Base-by-base conservation (phyloP, 2,113 vertebrate genomes). In the Mionectes macconnelli region DNA sequence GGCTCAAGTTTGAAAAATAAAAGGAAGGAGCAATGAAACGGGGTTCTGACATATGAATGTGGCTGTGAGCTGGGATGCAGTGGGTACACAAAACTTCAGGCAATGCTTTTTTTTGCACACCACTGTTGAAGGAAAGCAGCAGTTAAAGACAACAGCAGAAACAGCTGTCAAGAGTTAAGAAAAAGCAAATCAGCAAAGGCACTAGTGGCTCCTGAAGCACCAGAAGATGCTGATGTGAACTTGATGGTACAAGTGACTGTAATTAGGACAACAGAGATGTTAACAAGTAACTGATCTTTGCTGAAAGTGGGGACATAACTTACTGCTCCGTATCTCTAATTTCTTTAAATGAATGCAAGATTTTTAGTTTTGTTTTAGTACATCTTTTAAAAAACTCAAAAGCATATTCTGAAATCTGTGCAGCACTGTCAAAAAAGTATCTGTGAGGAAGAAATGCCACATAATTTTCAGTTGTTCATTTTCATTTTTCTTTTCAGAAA, bases 401-500 rank as follows among this genome's bases (percentile, higher is more conserved):
- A 49, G 40, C 21, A 64, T 21, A 63, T 82, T 59, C 12, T 37
- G 28, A 67, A 93, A 55, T 56, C 23, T 70, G 30, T 47, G 24
- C 13, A 70, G 8, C 47, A 84, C 39, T 45, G 7, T 49, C 10
- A 86, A 70, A 62, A 82, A 60, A 2, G 3, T 40, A 45, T 6
- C 18, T 14, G 79, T 81, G 27, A 40, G 16, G 83, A 62, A 66
- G 12, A 62, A 76, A 90, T 50, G 18, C 14, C 4, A 0, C 14
- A 1, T 47, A 53, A 15, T 35, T 59, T 90, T 62, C 10, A 49
- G 14, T 53, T 50, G 19, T 31, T 85, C 2, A 81, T 50, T 94
- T 90, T 76, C 24, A 52, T 52, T 90, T 68, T 93, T 66, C 19
- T 87, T 96, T 97, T 69, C 97, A 99, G 99, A 99, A 96, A 98